A percentile compares a stretch with the other conserved stretches of the same genome.
Conservation (phyloP, 2,888 invertebrate genomes). For the Trissolcus japonicus region DNA sequence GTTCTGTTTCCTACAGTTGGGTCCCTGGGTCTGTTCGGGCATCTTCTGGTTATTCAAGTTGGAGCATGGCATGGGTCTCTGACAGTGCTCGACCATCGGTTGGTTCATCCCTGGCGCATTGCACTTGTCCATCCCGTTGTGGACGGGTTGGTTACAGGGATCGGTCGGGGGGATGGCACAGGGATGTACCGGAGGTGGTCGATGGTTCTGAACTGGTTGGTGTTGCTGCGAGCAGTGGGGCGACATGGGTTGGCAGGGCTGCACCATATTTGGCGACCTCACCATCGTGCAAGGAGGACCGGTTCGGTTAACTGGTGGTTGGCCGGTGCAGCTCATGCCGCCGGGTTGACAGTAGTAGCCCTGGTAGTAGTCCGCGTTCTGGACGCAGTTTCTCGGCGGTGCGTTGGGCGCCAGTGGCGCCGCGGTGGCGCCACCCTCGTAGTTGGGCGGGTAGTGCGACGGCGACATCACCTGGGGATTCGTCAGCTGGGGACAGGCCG, state of each 20-base stretch:
- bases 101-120: slow-evolving; percentile 29
- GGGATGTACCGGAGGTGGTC: slow-evolving; percentile 47
- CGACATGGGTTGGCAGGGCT: slow-evolving; percentile 68
- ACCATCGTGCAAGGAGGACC: slow-evolving; percentile 57
- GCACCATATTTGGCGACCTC: slow-evolving; percentile 54
- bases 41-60: slow-evolving; percentile 50
- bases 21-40: slow-evolving; percentile 31
- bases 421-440: slow-evolving; percentile 72
- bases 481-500: slow-evolving; percentile 62
- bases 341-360: slow-evolving; percentile 68
- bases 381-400: slow-evolving; percentile 66
- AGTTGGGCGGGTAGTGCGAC: slow-evolving; percentile 72
- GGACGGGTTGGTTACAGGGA: slow-evolving; percentile 73
- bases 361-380: slow-evolving; percentile 67
- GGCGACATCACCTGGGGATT: slow-evolving; percentile 71
- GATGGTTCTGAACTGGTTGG: slow-evolving; percentile 27
- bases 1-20: slow-evolving; percentile 57
- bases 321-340: slow-evolving; percentile 56
- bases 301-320: slow-evolving; percentile 54
- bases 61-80: slow-evolving; percentile 42
- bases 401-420: slow-evolving; percentile 66
- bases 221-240: slow-evolving; percentile 74
- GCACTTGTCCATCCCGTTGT: slow-evolving; percentile 30
- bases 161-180: slow-evolving; percentile 68
- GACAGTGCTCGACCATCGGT: slow-evolving; percentile 57